phyloP scores from a whole-genome alignment of 2,888 invertebrate species.

The Gastracanthus pulcherrimus region DNA sequence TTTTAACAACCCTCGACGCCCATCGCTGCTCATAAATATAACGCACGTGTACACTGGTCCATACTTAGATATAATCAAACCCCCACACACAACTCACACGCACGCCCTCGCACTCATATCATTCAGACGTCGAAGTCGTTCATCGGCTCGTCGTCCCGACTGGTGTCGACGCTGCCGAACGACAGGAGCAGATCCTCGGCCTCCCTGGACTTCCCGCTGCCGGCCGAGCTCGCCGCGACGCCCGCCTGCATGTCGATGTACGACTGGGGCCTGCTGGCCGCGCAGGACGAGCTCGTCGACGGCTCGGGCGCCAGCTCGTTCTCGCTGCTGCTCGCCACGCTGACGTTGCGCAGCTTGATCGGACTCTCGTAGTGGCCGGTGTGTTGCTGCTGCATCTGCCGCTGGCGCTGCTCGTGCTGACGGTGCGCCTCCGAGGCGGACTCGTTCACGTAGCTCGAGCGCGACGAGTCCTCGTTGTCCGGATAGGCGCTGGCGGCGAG shows the following conservation, averaged over 20 bases:
- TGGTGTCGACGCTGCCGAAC: slow-evolving; percentile 18
- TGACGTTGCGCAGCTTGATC: slow-evolving; percentile 69
- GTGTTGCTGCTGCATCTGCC: slow-evolving; percentile 15
- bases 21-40: too few species aligned
- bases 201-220: background rate
- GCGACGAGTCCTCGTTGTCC: slow-evolving; percentile 56
- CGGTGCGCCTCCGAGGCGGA: slow-evolving; percentile 13
- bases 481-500: slow-evolving; percentile 67
- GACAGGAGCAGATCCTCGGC: slow-evolving; percentile 43
- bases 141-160: background rate
- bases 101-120: background rate
- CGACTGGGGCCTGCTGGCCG: slow-evolving; percentile 67
- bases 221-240: background rate
- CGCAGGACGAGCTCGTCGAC: slow-evolving; percentile 62
- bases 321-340: slow-evolving; percentile 70
- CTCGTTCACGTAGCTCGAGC: slow-evolving; percentile 71
- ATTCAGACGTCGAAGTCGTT: background rate
- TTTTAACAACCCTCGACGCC: too few species aligned
- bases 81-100: too few species aligned
- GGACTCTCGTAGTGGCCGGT: slow-evolving; percentile 71
- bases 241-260: slow-evolving; percentile 74
- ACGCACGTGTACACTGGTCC: too few species aligned
- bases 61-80: background rate
- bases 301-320: slow-evolving; percentile 64
- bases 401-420: too few species aligned